Conservation (phyloP, 2,113 vertebrate species). For the Psephotus haematonotus region DNA sequence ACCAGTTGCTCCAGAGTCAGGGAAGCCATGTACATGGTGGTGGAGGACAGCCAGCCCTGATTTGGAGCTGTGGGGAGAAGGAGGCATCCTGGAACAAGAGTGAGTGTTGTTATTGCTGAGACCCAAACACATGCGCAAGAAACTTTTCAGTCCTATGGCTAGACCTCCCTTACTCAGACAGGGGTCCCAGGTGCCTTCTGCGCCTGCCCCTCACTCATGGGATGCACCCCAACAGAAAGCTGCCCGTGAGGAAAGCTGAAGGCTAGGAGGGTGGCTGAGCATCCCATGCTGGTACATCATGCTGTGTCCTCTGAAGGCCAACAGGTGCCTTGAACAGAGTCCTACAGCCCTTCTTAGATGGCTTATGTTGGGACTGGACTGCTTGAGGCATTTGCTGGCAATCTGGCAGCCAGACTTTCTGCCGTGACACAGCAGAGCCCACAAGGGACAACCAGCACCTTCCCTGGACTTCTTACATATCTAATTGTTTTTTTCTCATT, state of each 20-base stretch:
- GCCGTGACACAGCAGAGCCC: background rate
- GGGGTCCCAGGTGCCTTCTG: background rate
- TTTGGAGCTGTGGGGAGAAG: background rate
- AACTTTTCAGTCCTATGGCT: background rate
- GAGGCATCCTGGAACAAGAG: fast-evolving
- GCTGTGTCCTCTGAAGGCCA: background rate
- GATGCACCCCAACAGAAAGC: background rate
- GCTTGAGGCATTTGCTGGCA: background rate
- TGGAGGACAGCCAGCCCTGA: background rate
- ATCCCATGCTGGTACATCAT: background rate
- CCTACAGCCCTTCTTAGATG: background rate
- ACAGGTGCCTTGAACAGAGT: background rate
- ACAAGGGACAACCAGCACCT: background rate
- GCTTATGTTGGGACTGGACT: background rate
- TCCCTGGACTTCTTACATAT: background rate
- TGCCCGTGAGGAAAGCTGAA: background rate
- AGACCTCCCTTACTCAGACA: background rate
- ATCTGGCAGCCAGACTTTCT: background rate
- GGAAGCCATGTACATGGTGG: background rate
- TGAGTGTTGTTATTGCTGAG: fast-evolving
- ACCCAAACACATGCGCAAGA: background rate
- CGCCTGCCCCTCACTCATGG: background rate
- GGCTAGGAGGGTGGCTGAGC: fast-evolving
- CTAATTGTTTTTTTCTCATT: background rate
- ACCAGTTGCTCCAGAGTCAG: background rate